Conservation (phyloP, 2,888 invertebrate species). For the Scaptomyza flava region DNA sequence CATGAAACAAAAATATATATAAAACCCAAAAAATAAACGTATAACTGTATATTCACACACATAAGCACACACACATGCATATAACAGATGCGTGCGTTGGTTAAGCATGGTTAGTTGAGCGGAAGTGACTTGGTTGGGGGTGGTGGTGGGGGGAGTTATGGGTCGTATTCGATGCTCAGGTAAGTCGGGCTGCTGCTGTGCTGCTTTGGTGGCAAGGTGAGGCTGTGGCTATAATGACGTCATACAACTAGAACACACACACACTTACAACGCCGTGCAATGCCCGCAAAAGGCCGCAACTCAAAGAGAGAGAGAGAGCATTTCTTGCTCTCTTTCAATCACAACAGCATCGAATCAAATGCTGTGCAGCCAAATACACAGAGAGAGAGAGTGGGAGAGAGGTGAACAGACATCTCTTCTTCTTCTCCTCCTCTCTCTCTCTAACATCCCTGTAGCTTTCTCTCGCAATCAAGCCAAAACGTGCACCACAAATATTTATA, state of each 20-base stretch:
- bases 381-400: not conserved
- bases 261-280: conserved; percentile 57
- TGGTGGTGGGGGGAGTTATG: not conserved
- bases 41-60: conserved; percentile 39
- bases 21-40: conserved; percentile 14
- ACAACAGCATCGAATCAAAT: conserved; percentile 45
- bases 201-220: conserved; percentile 60
- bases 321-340: conserved; percentile 21
- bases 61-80: conserved; percentile 13
- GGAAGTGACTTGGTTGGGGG: not conserved
- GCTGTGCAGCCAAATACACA: conserved; percentile 27
- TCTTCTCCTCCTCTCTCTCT: conserved; percentile 4
- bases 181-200: conserved; percentile 19
- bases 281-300: conserved; percentile 55
- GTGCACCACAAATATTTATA: conserved; percentile 49
- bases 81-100: conserved; percentile 50
- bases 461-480: conserved; percentile 30
- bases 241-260: conserved; percentile 48
- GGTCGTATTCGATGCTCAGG: conserved; percentile 9
- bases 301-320: conserved; percentile 8
- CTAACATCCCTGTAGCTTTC: not conserved
- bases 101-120: conserved; percentile 7
- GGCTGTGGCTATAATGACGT: conserved; percentile 70
- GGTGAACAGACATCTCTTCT: not conserved
- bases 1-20: conserved; percentile 67